Percentiles rank a stretch among this genome's conserved stretches.
Evolutionary conservation across 2,888 invertebrate species (phyloP).

Genomic region (Sycophila texana): DNA sequence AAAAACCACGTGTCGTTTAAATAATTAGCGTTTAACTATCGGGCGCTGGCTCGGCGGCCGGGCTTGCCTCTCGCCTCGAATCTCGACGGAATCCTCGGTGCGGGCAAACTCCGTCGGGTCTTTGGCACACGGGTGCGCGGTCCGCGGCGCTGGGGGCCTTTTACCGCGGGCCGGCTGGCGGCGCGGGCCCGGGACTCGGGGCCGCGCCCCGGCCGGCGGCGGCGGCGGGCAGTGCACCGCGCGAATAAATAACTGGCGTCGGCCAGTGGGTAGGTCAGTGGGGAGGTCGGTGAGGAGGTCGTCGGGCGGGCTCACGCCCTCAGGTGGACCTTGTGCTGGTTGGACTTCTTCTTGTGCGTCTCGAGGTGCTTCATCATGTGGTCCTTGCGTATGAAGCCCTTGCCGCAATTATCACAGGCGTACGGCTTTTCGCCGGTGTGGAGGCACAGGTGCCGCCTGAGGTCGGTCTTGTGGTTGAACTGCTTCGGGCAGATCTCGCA

Average conservation of each 20-base stretch:
- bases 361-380: constrained; percentile 93
- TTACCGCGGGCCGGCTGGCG: not conserved
- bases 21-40: constrained; percentile 57
- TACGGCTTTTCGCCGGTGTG: constrained; percentile 92
- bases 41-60: constrained; percentile 26
- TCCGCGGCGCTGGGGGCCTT: constrained; percentile 33
- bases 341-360: constrained; percentile 84
- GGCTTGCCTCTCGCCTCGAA: not conserved
- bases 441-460: constrained; percentile 90
- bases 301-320: constrained; percentile 64
- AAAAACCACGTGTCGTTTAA: constrained; percentile 69
- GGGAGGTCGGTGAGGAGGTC: not conserved
- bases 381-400: constrained; percentile 93
- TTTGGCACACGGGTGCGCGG: constrained; percentile 49
- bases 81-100: not conserved
- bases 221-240: not conserved
- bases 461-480: constrained; percentile 93
- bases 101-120: not conserved
- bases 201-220: not conserved
- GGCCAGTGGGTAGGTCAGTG: not conserved
- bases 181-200: not conserved
- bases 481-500: constrained; percentile 91
- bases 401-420: constrained; percentile 87
- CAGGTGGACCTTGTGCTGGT: constrained; percentile 68
- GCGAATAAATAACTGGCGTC: not conserved